Base-by-base conservation (phyloP, 2,113 vertebrate species). In the Siniperca knerii region DNA sequence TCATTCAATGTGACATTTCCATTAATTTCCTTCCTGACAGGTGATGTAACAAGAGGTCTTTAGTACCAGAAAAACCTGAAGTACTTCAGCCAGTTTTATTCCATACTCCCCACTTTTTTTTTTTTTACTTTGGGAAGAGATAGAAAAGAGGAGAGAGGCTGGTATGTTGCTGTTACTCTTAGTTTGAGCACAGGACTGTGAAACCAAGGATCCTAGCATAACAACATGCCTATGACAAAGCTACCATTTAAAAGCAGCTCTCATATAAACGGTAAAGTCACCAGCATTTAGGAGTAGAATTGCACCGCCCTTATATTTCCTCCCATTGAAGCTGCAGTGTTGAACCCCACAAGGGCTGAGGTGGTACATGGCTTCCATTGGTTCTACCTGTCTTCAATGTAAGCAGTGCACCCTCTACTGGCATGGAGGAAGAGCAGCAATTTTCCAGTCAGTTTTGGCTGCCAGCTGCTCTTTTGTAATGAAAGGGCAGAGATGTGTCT, bases 1-100 rank as follows among this genome's bases (percentile, higher is more conserved):
- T 92, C 84, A 73, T 85, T 91, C 86, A 81, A 42, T 37, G 60
- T 82, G 78, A 66, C 75, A 65, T 85, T 77, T 83, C 71, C 66
- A 29, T 84, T 52, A 7, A 62, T 82, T 82, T 71, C 44, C 58
- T 60, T 66, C 40, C 75, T 7, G 25, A 79, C 50, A 35, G 21
- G 57, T 52, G 72, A 78, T 12, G 68, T 71, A 89, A 87, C 33
- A 68, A 50, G 87, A 92, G 87, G 85, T 87, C 88, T 87, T 88
- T 52, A 77, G 90, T 93, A 94, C 86, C 92, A 96, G 95, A 96
- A 96, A 96, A 96, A 92, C 94, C 93, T 93, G 94, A 75, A 81
- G 77, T 67, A 66, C 50, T 68, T 76, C 72, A 42, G 61, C 10
- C 4, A 76, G 40, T 75, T 87, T 60, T 25, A 77, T 80, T 61